Base-by-base conservation (phyloP, 64 coral and sea anemone species). In the Platygyra sinensis region DNA sequence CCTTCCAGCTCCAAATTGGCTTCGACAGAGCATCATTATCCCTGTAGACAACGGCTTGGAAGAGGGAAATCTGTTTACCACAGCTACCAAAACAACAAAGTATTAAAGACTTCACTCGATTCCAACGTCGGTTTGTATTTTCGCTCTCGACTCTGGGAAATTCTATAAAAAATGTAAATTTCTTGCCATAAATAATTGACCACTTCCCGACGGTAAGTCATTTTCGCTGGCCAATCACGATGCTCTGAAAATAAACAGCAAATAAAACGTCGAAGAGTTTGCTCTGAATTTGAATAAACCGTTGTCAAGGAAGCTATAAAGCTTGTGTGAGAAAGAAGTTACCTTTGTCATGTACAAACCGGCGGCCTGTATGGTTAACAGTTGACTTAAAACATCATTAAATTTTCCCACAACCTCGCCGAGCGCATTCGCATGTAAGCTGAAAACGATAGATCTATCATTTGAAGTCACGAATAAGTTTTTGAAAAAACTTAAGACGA, bases 121-220 rank as follows among this genome's bases (percentile, higher is more conserved):
- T 28, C 8, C 16, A 71, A 25, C 6, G 8, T 15, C 20, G 8
- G 22, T 85, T 71, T 28, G 81, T 71, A 50, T 71, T 69, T 85
- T 85, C 81, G 81, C 62, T 85, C 63, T 65, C 52, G 28, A 60
- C 31, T 69, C 63, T 13, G 28, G 33, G 15, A 69, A 72, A 85
- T 39, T 19, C 30, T 83, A 32, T 30, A 10, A 19, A 69, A 36
- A 62, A 85, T 85, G 81, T 50, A 85, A 85, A 85, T 85, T 85
- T 9, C 24, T 10, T 24, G 24, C 15, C 38, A 85, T 85, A 63
- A 85, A 85, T 85, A 85, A 72, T 85, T 85, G 39, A 85, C 49
- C 38, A 85, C 19, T 67, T 67, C 60, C 32, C 20, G 31, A 25
- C 62, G 13, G 61, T 32, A 83, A 5, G 33, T 85, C 38, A 33